These are phyloP conservation scores for Brevimyrus niger DNA, from an alignment of 2,113 vertebrate genomes.

Conservation along the genomic window DNA sequence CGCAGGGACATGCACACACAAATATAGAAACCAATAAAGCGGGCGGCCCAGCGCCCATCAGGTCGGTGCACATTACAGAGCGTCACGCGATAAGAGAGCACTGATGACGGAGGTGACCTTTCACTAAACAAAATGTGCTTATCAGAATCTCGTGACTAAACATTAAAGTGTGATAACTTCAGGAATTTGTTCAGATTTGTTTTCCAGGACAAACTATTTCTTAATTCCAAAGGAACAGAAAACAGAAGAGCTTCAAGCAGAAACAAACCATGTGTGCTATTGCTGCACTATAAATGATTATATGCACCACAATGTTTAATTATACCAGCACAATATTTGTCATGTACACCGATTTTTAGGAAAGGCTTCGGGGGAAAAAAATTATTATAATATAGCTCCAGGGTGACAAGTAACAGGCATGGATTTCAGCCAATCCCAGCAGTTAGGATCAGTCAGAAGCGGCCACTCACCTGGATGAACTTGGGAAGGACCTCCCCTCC, in stretches of 20 bases:
- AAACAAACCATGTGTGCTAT: neutral
- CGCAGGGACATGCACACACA: neutral
- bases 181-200: neutral
- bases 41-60: neutral
- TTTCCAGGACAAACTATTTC: neutral
- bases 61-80: neutral
- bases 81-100: neutral
- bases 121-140: neutral
- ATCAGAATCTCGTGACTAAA: neutral
- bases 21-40: neutral
- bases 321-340: neutral
- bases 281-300: neutral
- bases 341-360: neutral
- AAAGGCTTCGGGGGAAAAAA: neutral
- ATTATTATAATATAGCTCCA: neutral
- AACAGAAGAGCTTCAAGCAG: neutral
- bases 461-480: constrained; percentile 77
- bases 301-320: neutral
- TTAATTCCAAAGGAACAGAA: neutral
- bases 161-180: neutral
- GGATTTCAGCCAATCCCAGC: neutral
- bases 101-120: neutral
- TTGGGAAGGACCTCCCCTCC: constrained; percentile 85
- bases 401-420: neutral
- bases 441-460: neutral